Evolutionary conservation across 92 coral and sea anemone genomes (phyloP).

Genomic region (Parazoanthus atlanticus): DNA sequence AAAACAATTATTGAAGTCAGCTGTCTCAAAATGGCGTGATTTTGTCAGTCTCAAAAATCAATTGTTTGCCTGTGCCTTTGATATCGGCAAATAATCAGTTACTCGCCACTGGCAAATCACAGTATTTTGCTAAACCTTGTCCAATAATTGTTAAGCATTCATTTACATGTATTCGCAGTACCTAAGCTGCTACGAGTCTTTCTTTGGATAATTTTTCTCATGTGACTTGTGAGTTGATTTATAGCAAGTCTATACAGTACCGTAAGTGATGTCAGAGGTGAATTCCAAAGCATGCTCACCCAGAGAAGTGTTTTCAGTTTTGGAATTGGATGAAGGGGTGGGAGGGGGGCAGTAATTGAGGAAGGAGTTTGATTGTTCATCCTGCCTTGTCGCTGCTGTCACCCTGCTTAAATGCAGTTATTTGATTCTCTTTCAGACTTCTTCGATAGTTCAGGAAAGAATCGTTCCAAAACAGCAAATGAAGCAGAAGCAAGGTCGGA

Average conservation of each 20-base stretch:
- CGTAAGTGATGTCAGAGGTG: not conserved
- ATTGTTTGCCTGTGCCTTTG: too few species aligned
- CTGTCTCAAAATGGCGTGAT: too few species aligned
- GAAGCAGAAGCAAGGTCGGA: constrained; percentile 37
- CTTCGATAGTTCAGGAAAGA: constrained; percentile 66
- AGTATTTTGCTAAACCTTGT: too few species aligned
- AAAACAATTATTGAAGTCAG: too few species aligned
- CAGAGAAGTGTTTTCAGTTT: not conserved
- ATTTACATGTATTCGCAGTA: not conserved
- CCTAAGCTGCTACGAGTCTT: not conserved
- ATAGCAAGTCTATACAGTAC: not conserved
- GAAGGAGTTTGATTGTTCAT: not conserved
- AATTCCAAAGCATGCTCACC: not conserved
- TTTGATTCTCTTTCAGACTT: constrained; percentile 63
- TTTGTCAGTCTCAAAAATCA: too few species aligned
- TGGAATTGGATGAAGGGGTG: not conserved
- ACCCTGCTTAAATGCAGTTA: not conserved
- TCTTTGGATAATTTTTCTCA: too few species aligned
- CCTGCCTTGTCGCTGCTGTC: not conserved
- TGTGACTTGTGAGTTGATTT: not conserved
- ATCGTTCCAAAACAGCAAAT: constrained; percentile 23
- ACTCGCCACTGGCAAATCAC: too few species aligned
- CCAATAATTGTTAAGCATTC: too few species aligned
- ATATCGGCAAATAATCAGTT: too few species aligned
- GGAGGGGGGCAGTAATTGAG: not conserved